phyloP scores from a whole-genome alignment of 37 sponge, comb jelly and placozoan species.

The Diacarnus erythraeanus region DNA sequence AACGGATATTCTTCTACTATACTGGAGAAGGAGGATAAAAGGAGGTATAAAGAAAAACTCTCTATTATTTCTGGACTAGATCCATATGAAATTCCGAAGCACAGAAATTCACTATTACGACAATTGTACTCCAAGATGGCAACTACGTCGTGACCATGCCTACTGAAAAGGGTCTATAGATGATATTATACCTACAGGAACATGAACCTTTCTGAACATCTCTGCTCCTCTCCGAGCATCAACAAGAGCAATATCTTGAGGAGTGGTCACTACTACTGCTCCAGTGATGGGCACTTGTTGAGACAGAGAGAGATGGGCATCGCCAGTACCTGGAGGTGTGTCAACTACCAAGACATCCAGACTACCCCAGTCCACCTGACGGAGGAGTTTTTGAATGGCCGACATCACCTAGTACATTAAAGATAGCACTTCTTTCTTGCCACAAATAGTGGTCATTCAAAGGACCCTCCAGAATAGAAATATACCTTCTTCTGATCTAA shows the following conservation, averaged over 20 bases:
- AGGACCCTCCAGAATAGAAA: too few species aligned
- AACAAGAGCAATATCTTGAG: conserved; percentile 89
- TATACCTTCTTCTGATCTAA: neutral
- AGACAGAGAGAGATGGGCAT: conserved; percentile 92
- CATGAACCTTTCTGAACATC: conserved; percentile 88
- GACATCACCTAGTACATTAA: conserved; percentile 99
- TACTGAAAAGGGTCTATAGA: neutral
- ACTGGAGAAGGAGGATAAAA: too few species aligned
- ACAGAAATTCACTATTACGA: too few species aligned
- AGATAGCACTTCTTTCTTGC: neutral
- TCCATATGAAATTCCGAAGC: too few species aligned
- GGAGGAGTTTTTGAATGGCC: conserved; percentile 88
- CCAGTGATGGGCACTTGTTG: conserved; percentile 77
- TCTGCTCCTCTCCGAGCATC: conserved; percentile 92
- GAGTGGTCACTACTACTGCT: conserved; percentile 87
- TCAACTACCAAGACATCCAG: conserved; percentile 95
- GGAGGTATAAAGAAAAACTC: too few species aligned
- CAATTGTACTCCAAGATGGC: too few species aligned
- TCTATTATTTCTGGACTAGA: too few species aligned
- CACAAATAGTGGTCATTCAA: too few species aligned
- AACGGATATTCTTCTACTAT: too few species aligned
- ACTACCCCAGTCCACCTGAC: conserved; percentile 86
- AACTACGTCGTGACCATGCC: too few species aligned
- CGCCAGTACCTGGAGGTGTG: conserved; percentile 99
- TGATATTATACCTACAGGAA: conserved; percentile 47